Conservation (phyloP, 2,797 vertebrate species). For the Heliangelus exortis region DNA sequence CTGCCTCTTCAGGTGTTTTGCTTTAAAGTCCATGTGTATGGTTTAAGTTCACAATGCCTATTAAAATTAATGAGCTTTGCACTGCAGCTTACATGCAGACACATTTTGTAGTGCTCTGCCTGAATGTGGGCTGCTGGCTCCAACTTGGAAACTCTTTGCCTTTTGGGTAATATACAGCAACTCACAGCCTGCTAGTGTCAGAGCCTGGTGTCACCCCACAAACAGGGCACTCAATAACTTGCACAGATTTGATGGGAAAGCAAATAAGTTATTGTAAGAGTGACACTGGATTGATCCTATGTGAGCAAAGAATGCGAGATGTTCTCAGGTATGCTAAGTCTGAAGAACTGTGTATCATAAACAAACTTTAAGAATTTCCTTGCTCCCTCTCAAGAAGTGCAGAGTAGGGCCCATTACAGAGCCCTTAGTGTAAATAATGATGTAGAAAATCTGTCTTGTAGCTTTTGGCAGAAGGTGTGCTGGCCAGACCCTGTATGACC, state of each 20-base stretch:
- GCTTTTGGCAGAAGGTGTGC: neutral
- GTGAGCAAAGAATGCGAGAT: neutral
- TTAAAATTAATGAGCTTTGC: conserved; percentile 16
- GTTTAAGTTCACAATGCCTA: neutral
- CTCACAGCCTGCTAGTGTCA: neutral
- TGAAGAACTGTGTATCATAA: neutral
- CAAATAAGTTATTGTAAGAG: neutral
- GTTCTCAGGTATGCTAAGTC: neutral
- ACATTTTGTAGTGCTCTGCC: neutral
- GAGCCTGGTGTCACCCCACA: neutral
- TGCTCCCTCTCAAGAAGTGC: neutral
- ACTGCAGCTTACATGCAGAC: neutral
- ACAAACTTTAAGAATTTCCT: neutral
- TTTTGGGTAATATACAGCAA: neutral
- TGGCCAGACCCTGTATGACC: neutral
- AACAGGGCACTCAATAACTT: neutral
- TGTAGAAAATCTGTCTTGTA: neutral
- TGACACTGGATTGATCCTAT: neutral
- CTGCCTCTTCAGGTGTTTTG: conserved; percentile 5
- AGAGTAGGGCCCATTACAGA: neutral
- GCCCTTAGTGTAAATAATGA: neutral
- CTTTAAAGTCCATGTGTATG: neutral
- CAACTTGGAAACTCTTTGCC: neutral
- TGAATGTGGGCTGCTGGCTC: neutral
- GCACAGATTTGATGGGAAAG: neutral